Base-by-base conservation (phyloP, 2,888 invertebrate genomes). In the Podabrus alpinus region DNA sequence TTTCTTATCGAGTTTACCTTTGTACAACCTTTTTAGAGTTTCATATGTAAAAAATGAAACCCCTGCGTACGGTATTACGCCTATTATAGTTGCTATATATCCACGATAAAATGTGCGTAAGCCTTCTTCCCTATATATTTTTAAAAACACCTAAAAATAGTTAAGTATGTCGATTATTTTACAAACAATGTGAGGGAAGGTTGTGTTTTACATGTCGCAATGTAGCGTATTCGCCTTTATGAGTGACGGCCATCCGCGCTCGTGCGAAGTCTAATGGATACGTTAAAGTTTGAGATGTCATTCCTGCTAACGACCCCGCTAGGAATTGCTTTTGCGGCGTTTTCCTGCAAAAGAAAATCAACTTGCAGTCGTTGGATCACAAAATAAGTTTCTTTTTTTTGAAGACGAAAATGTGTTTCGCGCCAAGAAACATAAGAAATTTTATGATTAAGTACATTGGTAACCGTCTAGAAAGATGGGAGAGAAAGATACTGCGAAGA, bases 41-140 rank as follows among this genome's bases (percentile, higher is more conserved):
- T 99, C 99, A 86, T 98, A 99, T 0, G 97, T 99, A 88, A 95
- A 98, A 89, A 99, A 99, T 15, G 98, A 97, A 69, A 95, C 95
- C 3, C 99, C 99, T 0, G 99, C 98, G 88, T 99, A 99, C 0
- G 98, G 98, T 80, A 98, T 94, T 3, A 97, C 97, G 0, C 99
- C 99, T 16, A 97, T 86, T 71, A 99, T 91, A 0, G 99, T 98
- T 0, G 98, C 96, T 70, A 93, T 89, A 86, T 94, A 97, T 0
- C 98, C 98, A 80, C 94, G 90, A 85, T 95, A 98, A 72, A 98
- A 90, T 0, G 94, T 92, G 60, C 88, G 77, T 0, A 93, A 84
- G 0, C 98, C 97, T 88, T 98, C 97, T 61, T 92, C 90, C 15
- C 88, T 84, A 86, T 93, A 92, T 68, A 97, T 95, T 83, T 92